Conservation (phyloP, 2,888 invertebrate species). For the Temnothorax ravouxi region DNA sequence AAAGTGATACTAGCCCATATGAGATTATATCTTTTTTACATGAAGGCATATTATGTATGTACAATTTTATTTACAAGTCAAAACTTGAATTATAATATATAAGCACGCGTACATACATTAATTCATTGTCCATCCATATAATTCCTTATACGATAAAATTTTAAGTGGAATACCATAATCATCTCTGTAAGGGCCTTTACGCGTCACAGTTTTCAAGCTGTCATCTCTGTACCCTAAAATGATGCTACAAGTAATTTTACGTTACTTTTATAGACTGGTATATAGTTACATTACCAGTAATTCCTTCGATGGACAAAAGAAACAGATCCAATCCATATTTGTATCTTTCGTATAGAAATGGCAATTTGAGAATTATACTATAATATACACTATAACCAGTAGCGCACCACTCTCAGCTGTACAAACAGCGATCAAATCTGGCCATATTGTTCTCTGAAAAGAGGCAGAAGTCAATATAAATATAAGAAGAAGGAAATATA, state of each 20-base stretch:
- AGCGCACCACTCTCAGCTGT: too few species aligned
- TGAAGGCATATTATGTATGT: neutral
- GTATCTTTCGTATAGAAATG: conserved; percentile 90
- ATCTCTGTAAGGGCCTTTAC: conserved; percentile 96
- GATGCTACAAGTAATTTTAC: neutral
- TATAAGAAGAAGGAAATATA: too few species aligned
- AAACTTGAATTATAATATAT: neutral
- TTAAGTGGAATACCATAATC: conserved; percentile 98
- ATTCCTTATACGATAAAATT: conserved; percentile 98
- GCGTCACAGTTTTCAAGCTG: conserved; percentile 98
- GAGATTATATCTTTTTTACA: neutral
- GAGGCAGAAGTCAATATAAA: too few species aligned
- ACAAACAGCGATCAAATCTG: too few species aligned
- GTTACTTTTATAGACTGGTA: neutral
- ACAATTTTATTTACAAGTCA: neutral
- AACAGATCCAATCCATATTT: conserved; percentile 96
- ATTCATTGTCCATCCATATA: conserved; percentile 99
- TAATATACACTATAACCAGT: too few species aligned
- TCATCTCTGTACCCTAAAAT: conserved; percentile 95
- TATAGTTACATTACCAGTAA: conserved; percentile 89
- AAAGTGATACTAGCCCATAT: neutral
- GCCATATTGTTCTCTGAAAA: neutral
- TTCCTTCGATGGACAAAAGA: conserved; percentile 98
- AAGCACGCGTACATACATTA: too few species aligned
- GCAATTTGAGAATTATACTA: too few species aligned